Percentiles rank a stretch among this genome's conserved stretches.
Evolutionary conservation across 2,888 invertebrate species (phyloP).

Genomic region (Ceratothoa steindachneri): DNA sequence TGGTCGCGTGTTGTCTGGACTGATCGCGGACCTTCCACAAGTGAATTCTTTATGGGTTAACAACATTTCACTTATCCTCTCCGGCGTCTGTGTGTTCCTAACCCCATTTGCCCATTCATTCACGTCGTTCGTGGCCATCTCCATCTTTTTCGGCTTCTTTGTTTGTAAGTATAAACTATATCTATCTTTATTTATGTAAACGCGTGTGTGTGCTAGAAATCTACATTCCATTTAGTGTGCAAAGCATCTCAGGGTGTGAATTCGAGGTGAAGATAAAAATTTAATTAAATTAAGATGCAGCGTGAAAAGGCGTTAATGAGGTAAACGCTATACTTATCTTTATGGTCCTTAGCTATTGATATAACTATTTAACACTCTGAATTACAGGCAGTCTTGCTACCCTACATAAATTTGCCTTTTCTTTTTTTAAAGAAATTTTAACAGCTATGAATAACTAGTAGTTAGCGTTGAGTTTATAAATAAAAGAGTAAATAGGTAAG

Average conservation of each 20-base stretch:
- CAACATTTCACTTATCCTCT: constrained; percentile 83
- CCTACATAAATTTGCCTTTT: too few relatives aligned
- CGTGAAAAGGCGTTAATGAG: too few relatives aligned
- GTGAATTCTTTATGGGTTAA: constrained; percentile 89
- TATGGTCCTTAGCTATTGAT: too few relatives aligned
- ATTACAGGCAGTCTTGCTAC: too few relatives aligned
- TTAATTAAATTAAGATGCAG: too few relatives aligned
- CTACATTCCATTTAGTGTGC: neutral
- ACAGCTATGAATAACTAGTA: too few relatives aligned
- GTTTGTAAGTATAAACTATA: constrained; percentile 66
- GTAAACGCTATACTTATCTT: too few relatives aligned
- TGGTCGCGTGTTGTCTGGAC: constrained; percentile 83
- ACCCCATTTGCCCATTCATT: constrained; percentile 80
- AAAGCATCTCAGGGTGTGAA: neutral
- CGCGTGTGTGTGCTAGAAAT: neutral
- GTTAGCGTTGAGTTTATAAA: too few relatives aligned
- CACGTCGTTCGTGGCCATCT: constrained; percentile 69
- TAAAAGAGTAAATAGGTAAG: too few relatives aligned
- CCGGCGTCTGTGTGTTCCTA: constrained; percentile 76
- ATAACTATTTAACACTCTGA: too few relatives aligned
- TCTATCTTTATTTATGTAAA: neutral
- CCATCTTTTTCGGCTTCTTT: constrained; percentile 85
- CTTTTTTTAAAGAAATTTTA: too few relatives aligned
- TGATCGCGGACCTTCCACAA: constrained; percentile 70
- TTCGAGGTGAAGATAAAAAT: too few relatives aligned